Evolutionary conservation across 2,797 vertebrate genomes (phyloP).

Genomic region (Labeo calbasu): DNA sequence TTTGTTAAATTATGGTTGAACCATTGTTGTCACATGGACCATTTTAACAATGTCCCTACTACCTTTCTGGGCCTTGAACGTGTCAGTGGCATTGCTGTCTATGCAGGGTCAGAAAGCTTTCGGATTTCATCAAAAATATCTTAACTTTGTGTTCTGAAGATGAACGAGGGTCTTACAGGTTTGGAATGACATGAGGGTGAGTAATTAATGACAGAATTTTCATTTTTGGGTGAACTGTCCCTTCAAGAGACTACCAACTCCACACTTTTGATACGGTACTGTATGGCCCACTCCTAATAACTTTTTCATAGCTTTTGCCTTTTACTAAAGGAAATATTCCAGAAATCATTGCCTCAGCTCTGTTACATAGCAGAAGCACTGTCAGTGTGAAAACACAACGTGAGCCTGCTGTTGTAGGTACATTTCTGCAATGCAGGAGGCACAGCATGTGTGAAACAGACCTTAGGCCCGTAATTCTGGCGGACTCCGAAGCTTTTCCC

Average conservation of each 20-base stretch:
- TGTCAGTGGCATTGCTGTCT: no score
- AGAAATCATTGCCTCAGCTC: not conserved
- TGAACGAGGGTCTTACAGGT: no score
- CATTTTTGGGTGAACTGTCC: no score
- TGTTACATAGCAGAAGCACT: not conserved
- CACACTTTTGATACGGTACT: not conserved
- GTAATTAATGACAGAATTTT: no score
- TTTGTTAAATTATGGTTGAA: no score
- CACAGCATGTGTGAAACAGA: not conserved
- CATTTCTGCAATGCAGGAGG: not conserved
- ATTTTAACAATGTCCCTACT: no score
- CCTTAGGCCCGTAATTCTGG: not conserved
- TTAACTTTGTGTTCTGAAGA: no score
- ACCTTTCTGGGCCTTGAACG: no score
- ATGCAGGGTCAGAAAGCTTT: no score
- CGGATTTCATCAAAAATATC: no score
- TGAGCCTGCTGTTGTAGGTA: not conserved
- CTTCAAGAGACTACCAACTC: not conserved
- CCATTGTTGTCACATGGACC: no score
- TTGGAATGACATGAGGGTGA: no score
- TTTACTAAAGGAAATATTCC: not conserved
- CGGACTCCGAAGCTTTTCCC: not conserved
- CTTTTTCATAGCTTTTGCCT: not conserved
- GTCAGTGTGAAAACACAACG: not conserved
- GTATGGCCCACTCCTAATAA: not conserved